Evolutionary conservation across 2,113 vertebrate genomes (phyloP), one percentile per base, ranked within the genome.

Genomic region (Nothoprocta perdicaria): DNA sequence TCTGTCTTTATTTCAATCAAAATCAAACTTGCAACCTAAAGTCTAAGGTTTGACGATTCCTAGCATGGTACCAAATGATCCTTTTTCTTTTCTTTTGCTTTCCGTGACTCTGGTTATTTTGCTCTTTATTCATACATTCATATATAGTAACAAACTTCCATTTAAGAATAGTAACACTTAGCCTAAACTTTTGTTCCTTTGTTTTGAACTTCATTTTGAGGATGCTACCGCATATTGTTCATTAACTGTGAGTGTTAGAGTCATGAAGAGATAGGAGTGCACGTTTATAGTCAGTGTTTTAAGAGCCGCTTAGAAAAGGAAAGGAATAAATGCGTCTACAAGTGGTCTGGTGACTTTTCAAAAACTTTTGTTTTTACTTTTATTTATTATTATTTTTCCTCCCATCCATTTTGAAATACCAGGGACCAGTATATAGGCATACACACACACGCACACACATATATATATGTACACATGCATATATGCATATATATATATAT

Each of bases 141-240:
- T n/a, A n/a, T 61, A 4, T 3, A 0, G 14, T 88, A 72, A 35
- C 16, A 26, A 2, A 23, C 5, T 2, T 61, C 48, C 6, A 79
- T 43, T 52, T 66, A 55, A 55, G 52, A 14, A 1, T 10, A 26
- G 15, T 46, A 41, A 35, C 27, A 41, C 84, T 41, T 63, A 78
- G 14, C 21, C 22, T 57, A 16, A 41, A 86, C 16, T 4, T 17
- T 14, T 5, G 5, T 66, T n/a, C 15, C 1, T 80, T 73, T 80
- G 4, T 10, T 38, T 62, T 14, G 8, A 4, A 9, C 72, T 90
- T 83, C 33, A 57, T 87, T 57, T 77, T 68, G 65, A 61, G 43
- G 35, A 83, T 83, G 5, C 5, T 93, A 9, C 69, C 46, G 71
- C 14, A 3, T 21, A 46, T 22, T 79, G 13, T 2, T 29, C 46